Evolutionary conservation across 92 coral and sea anemone genomes (phyloP), one percentile per base, ranked within the genome.

Genomic region (Umimayanthus kanabou): DNA sequence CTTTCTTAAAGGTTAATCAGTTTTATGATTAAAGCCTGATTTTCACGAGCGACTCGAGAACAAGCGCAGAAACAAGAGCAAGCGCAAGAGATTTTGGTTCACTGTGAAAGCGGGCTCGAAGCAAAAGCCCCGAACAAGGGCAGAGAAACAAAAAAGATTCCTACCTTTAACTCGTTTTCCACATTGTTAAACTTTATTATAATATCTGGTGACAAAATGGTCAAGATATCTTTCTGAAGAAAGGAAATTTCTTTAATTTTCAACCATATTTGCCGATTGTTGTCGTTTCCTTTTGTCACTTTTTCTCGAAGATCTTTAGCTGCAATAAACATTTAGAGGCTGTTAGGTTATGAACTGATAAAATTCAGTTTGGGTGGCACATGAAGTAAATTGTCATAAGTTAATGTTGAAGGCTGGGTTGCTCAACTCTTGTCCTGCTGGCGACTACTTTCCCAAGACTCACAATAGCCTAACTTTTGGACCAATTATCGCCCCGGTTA

Each of bases 301-400:
- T 83, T 83, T 28, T 83, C 77, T 47, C 43, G n/a, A 16, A 83
- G 87, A 70, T 83, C 87, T 50, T 83, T 83, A 26, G 87, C 87
- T 83, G 78, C 29, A 70, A 67, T 2, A 42, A 69, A 69, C 4
- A 67, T 43, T 37, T 23, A 61, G 39, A 30, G 23, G 28, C 16
- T 11, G 42, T 73, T n/a, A 73, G 23, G n/a, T 73, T 73, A 15
- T 29, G 22, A 14, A 26, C 8, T 25, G 9, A 28, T 67, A 43
- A 43, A 43, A 43, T 8, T 43, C 49, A 8, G 2, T 43, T 43
- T 4, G 49, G 49, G 49, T 5, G 49, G 16, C 11, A 55, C 11
- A 10, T 10, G 64, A 10, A 55, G 64, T 55, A 10, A 55, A 55
- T 3, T 55, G 3, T 18, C 64, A 15, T 55, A 55, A 0, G 11